These are phyloP conservation scores for Grantiella picta DNA, from an alignment of 2,113 vertebrate species.

Conservation along the genomic window DNA sequence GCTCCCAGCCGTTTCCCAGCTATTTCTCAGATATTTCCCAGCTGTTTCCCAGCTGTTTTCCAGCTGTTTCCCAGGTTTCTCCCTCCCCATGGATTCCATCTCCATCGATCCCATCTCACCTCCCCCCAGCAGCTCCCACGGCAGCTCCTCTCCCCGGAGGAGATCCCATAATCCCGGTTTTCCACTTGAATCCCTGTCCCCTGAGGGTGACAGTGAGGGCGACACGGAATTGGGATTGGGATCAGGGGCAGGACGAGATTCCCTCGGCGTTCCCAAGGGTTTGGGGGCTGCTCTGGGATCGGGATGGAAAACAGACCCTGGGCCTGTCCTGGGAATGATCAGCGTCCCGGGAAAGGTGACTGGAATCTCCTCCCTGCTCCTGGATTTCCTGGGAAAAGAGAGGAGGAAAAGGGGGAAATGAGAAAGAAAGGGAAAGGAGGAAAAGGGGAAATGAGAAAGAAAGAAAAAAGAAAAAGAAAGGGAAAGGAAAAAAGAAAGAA, in stretches of 20 bases:
- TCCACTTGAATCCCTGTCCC: background rate
- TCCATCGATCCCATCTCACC: no score
- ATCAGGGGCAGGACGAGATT: background rate
- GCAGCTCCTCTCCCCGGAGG: background rate
- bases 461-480: fast-evolving
- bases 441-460: no score
- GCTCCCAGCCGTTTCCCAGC: no score
- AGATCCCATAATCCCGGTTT: background rate
- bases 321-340: background rate
- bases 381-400: background rate
- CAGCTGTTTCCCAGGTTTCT: no score
- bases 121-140: background rate
- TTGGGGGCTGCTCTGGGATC: background rate
- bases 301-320: background rate
- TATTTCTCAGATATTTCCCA: no score
- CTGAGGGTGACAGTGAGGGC: no score
- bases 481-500: fast-evolving
- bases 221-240: fast-evolving
- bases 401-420: no score
- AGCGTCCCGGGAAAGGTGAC: background rate
- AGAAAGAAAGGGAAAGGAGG: no score
- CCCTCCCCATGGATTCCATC: no score
- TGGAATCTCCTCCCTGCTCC: background rate
- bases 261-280: background rate
- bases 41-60: no score